phyloP scores from a whole-genome alignment of 2,113 vertebrate species.

The Boulengeromyrus knoepffleri region DNA sequence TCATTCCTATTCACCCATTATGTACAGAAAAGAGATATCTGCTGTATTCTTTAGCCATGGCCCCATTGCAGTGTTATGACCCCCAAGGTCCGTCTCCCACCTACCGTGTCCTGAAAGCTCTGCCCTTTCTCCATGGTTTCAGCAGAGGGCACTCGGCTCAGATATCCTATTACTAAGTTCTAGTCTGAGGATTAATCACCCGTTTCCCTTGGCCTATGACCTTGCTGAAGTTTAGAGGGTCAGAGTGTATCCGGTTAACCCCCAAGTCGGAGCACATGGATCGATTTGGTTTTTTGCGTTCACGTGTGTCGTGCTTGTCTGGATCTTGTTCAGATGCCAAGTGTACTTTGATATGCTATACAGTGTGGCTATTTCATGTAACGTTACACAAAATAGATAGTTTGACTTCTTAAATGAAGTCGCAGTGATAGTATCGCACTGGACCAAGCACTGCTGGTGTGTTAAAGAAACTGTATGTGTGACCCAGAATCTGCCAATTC shows the following conservation, averaged over 20 bases:
- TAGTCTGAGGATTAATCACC: slow-evolving; percentile 37
- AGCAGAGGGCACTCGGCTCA: slow-evolving; percentile 8
- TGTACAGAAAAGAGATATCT: neutral
- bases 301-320: slow-evolving; percentile 4
- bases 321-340: neutral
- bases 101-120: neutral
- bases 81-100: neutral
- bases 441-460: neutral
- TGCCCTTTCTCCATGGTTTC: neutral
- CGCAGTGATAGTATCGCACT: neutral
- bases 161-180: slow-evolving; percentile 33
- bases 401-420: neutral
- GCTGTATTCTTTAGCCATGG: neutral
- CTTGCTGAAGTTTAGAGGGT: slow-evolving; percentile 44
- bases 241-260: slow-evolving; percentile 20
- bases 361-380: neutral
- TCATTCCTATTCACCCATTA: neutral
- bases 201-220: slow-evolving; percentile 39
- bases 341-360: neutral
- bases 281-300: neutral
- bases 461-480: neutral
- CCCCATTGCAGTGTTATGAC: neutral
- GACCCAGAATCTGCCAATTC: neutral
- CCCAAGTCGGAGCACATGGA: neutral
- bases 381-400: neutral